These are phyloP conservation scores for Pherbina coryleti DNA, from an alignment of 2,888 invertebrate genomes.

Conservation along the genomic window DNA sequence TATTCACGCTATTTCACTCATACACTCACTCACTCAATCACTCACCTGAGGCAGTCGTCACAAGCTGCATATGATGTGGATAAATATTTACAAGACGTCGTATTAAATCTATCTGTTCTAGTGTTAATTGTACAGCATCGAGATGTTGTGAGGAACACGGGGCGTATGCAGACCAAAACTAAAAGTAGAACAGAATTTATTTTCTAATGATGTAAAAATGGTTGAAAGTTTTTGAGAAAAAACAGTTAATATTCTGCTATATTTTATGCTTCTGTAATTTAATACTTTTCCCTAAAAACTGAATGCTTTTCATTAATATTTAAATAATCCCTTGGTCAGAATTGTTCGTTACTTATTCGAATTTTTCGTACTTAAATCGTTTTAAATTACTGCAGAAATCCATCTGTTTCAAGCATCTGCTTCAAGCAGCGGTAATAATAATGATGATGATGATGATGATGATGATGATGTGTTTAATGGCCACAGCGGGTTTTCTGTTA, in stretches of 20 bases:
- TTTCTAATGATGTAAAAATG: not conserved
- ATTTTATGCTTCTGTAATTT: too few species aligned
- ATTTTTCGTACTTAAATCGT: too few species aligned
- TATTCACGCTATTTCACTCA: not conserved
- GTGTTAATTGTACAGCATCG: slow-evolving; percentile 85
- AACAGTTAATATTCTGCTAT: not conserved
- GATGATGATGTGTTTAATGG: too few species aligned
- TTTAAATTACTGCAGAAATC: too few species aligned
- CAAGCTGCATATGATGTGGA: slow-evolving; percentile 81
- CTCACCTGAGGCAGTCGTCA: slow-evolving; percentile 83
- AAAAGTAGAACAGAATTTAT: slow-evolving; percentile 43
- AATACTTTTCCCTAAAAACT: too few species aligned
- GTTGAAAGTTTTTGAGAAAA: not conserved
- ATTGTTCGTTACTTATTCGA: too few species aligned
- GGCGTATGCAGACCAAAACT: slow-evolving; percentile 92
- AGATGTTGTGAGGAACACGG: slow-evolving; percentile 85
- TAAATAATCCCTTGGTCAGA: too few species aligned
- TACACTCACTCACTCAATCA: slow-evolving; percentile 19
- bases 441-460: too few species aligned
- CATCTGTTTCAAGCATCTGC: too few species aligned
- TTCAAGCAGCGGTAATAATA: too few species aligned
- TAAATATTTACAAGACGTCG: slow-evolving; percentile 84
- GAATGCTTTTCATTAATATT: not conserved
- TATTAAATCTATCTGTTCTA: slow-evolving; percentile 89
- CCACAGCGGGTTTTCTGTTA: too few species aligned